Evolutionary conservation across 2,113 vertebrate species (phyloP), one percentile per base, ranked within the genome.

Genomic region (Promerops cafer): DNA sequence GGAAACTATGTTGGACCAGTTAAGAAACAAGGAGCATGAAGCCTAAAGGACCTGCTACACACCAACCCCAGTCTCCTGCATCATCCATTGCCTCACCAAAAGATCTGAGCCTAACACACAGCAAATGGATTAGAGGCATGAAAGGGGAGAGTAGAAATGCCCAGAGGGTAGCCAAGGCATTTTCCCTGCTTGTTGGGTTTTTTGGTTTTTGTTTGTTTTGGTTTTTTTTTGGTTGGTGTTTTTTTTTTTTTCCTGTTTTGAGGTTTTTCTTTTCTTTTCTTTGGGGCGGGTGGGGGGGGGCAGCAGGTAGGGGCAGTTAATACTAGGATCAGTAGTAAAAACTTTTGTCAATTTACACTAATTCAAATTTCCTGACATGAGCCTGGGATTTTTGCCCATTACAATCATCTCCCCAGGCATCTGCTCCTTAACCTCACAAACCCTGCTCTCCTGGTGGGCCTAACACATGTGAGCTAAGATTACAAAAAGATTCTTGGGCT

Each of bases 81-180:
- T 7, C 22, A 19, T 7, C 30, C 3, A 1, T 1, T 64, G 53
- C 16, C 37, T 79, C 60, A 44, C 9, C 9, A 47, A 52, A 79
- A 7, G 37, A 28, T 33, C 42, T 40, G 13, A 75, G 37, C 7
- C 4, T 13, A 66, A 24, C 0, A 0, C 21, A 66, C 10, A 63
- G 37, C 8, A 78, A 61, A 33, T 23, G 12, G 11, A 19, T 52
- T 54, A 24, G 22, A 71, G 26, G 31, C 4, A 27, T 27, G 31
- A n/a, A 79, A 83, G 7, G 7, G 11, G 7, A 50, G 8, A 79
- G 5, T 8, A 80, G 40, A 59, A 27, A 22, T 40, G 15, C 9
- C 28, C 57, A 78, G 50, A 70, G 10, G 11, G 9, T 57, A 53
- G 23, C 24, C 33, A 26, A 65, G 24, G 10, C 30, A 23, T 74